phyloP scores from a whole-genome alignment of 2,113 vertebrate species.

The Nothobranchius furzeri region DNA sequence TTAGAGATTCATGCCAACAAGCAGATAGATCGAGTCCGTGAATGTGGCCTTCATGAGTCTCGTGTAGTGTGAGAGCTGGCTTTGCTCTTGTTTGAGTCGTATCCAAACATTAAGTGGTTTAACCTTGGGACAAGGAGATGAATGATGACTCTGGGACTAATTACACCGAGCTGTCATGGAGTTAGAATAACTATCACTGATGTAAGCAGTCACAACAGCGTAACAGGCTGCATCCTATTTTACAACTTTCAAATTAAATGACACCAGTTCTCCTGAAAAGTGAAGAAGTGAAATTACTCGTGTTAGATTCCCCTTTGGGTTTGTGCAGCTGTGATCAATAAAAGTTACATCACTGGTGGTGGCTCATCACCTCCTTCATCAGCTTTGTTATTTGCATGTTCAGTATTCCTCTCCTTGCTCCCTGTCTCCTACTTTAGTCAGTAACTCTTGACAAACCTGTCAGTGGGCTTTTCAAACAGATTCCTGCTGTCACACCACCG shows the following conservation, averaged over 20 bases:
- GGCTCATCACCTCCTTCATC: constrained; percentile 41
- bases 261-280: not conserved
- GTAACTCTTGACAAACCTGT: constrained; percentile 14
- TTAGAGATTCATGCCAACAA: not conserved
- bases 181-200: not conserved
- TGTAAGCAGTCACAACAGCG: not conserved
- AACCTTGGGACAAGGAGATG: not conserved
- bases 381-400: constrained; percentile 15
- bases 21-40: not conserved
- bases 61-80: not conserved
- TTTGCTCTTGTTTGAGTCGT: no score
- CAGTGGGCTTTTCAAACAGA: constrained; percentile 5
- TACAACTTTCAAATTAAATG: not conserved
- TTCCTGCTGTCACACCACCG: constrained; percentile 20
- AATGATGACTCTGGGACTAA: no score
- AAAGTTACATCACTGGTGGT: constrained; percentile 20
- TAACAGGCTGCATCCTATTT: not conserved
- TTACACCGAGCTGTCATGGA: not conserved
- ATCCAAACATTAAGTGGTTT: no score
- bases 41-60: not conserved
- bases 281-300: not conserved
- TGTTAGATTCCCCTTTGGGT: constrained; percentile 6
- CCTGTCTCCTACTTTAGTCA: constrained; percentile 17
- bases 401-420: constrained; percentile 3
- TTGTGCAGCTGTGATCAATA: constrained; percentile 24